Conservation (phyloP, 2,888 invertebrate species). For the Leistus spinibarbis region DNA sequence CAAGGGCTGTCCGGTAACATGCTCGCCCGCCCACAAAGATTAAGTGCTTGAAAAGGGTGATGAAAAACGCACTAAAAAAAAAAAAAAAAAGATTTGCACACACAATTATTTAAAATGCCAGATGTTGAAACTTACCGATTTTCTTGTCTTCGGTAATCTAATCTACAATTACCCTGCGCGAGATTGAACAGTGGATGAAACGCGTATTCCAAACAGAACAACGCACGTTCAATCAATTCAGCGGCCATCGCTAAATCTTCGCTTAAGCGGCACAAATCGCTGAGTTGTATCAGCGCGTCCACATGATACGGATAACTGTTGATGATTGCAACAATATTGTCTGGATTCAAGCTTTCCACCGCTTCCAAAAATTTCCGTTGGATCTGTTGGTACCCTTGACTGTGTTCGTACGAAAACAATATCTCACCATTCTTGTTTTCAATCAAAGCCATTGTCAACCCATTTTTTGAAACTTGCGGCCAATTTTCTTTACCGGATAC, state of each 20-base stretch:
- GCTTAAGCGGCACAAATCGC: constrained; percentile 77
- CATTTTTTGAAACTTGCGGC: constrained; percentile 72
- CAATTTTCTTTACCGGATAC: constrained; percentile 74
- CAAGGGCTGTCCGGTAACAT: constrained; percentile 85
- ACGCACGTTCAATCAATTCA: constrained; percentile 77
- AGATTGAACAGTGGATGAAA: constrained; percentile 82
- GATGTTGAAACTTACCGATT: constrained; percentile 65
- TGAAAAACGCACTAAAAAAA: constrained; percentile 70
- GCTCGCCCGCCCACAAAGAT: constrained; percentile 78
- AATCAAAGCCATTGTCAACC: constrained; percentile 73
- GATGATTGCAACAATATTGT: constrained; percentile 76
- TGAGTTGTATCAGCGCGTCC: constrained; percentile 78
- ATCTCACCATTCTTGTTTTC: constrained; percentile 61
- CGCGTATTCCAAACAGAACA: constrained; percentile 77
- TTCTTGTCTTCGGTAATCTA: constrained; percentile 80
- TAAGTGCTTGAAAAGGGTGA: constrained; percentile 82
- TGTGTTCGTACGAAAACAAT: constrained; percentile 79
- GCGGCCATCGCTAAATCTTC: constrained; percentile 81
- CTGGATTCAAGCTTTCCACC: constrained; percentile 78
- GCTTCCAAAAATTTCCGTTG: constrained; percentile 78
- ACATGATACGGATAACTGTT: constrained; percentile 80
- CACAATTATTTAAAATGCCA: not conserved
- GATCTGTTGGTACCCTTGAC: constrained; percentile 71
- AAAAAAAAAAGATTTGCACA: not conserved
- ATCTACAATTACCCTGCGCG: constrained; percentile 71